Evolutionary conservation across 2,888 invertebrate species (phyloP), one percentile per base, ranked within the genome.

Genomic region (Drosophila ochracea): DNA sequence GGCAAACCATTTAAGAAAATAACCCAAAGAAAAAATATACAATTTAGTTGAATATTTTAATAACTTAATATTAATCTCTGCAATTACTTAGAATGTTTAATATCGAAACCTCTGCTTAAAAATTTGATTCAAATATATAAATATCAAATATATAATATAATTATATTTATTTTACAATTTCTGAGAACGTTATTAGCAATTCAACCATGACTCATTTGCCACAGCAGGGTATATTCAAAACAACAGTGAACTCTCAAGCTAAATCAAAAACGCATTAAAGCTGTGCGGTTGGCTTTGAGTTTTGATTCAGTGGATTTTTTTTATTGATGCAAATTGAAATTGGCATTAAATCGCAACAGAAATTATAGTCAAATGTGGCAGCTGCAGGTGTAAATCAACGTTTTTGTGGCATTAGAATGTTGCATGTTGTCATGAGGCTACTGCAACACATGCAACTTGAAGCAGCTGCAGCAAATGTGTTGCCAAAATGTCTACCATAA

Each of bases 271-370:
- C 28, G 54, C 28, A 31, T 64, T 75, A 57, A 30, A 63, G 76
- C 65, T 43, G 25, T 69, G 69, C 63, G 47, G 59, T 68, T 77
- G 68, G 67, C 54, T 50, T 68, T 82, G 53, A 60, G 37, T 71
- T 68, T 63, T 63, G 63, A 43, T 67, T 73, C 57, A 66, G 53
- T 69, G 58, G 25, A 47, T 25, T 50, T 81, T 74, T 76, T 76
- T 79, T 61, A 81, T 83, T 73, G 80, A 84, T 80, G 80, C 73
- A 82, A 77, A 80, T 68, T 73, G 70, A 65, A 84, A 80, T 76
- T 82, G 83, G 75, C 86, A 80, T 73, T 72, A 72, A 77, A 65
- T 66, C 39, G 63, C 52, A 68, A 53, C 59, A 43, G n/a, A 49
- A 62, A 50, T 57, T 47, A 13, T 41, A 30, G 49, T 19, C 43